Conservation (phyloP, 2,797 vertebrate genomes). For the Malurus leucopterus region DNA sequence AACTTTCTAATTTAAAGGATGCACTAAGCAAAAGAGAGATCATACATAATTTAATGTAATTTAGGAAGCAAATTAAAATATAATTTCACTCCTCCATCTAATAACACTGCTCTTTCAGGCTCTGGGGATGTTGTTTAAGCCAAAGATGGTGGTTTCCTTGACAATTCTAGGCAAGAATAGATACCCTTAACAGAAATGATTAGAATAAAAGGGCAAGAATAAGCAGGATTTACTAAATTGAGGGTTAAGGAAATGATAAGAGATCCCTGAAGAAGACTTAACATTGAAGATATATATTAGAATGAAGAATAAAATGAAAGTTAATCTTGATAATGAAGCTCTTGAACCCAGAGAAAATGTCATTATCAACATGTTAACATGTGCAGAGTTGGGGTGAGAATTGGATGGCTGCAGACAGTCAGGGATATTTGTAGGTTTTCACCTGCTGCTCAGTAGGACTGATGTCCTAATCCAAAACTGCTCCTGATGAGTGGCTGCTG, state of each 20-base stretch:
- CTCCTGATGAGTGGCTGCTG: neutral
- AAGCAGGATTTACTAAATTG: conserved; percentile 16
- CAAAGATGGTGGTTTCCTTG: conserved; percentile 6
- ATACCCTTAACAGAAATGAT: neutral
- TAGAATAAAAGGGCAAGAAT: neutral
- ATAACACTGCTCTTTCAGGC: neutral
- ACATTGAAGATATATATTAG: neutral
- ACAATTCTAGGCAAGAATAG: conserved; percentile 1
- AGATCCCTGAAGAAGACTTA: neutral
- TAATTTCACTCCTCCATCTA: neutral
- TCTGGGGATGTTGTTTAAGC: neutral
- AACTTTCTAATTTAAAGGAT: conserved; percentile 41
- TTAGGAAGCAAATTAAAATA: conserved; percentile 45
- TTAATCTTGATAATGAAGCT: conserved; percentile 35
- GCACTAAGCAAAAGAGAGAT: neutral
- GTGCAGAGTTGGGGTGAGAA: conserved; percentile 2
- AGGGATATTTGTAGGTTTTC: neutral
- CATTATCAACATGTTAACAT: conserved; percentile 12
- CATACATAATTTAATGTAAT: conserved; percentile 48
- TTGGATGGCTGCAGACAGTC: neutral
- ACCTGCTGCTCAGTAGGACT: neutral
- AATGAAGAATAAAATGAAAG: conserved; percentile 11
- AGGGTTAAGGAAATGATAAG: neutral
- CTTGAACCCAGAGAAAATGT: neutral
- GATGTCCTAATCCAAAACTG: neutral